phyloP scores from a whole-genome alignment of 1,140 invertebrate genomes.

The Samia ricini region DNA sequence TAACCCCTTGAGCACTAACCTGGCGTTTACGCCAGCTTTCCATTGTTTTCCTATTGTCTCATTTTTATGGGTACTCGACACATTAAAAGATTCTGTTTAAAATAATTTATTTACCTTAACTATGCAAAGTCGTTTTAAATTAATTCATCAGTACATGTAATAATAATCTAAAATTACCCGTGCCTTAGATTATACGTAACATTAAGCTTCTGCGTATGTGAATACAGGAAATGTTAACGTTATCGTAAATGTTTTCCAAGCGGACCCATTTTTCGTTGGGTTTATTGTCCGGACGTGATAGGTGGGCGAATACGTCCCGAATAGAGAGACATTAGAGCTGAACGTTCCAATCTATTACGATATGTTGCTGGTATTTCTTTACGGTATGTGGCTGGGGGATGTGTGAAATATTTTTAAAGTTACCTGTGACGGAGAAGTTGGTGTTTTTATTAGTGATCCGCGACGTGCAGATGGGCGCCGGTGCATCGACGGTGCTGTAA shows the following conservation, averaged over 20 bases:
- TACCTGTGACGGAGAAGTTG: slow-evolving; percentile 63
- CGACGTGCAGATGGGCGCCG: slow-evolving; percentile 65
- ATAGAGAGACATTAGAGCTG: slow-evolving; percentile 3
- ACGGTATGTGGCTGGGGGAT: background rate
- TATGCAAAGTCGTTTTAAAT: no score
- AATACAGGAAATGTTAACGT: background rate
- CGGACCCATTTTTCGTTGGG: slow-evolving; percentile 7
- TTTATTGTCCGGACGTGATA: slow-evolving; percentile 10
- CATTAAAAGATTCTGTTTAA: no score
- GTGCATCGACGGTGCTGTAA: slow-evolving; percentile 73
- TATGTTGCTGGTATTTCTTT: background rate
- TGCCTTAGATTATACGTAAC: background rate
- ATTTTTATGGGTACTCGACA: no score
- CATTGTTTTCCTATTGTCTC: no score
- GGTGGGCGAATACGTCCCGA: slow-evolving; percentile 4
- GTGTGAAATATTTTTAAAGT: slow-evolving; percentile 1
- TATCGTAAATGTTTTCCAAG: slow-evolving; percentile 10
- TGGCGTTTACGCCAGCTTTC: no score
- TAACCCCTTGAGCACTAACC: no score
- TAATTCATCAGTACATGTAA: no score
- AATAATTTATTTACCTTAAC: no score
- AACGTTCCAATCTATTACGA: slow-evolving; percentile 9
- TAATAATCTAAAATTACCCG: background rate
- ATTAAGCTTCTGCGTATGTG: background rate
- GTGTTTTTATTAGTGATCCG: slow-evolving; percentile 66